Evolutionary conservation across 1,140 invertebrate species (phyloP), one percentile per base, ranked within the genome.

Genomic region (Pectinophora gossypiella): DNA sequence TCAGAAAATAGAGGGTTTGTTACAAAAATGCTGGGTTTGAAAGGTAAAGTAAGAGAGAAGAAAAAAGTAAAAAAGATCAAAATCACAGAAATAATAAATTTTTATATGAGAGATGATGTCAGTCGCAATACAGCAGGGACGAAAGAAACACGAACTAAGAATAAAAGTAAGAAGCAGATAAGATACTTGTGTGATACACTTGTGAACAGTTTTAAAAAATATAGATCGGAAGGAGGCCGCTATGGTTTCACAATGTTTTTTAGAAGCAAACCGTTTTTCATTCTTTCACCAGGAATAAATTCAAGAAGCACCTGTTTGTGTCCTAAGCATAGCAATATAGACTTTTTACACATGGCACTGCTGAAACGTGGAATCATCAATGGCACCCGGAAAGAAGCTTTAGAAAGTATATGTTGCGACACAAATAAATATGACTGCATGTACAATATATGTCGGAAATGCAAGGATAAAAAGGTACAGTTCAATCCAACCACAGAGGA

Each of bases 91-190:
- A 47, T 56, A 20, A 45, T 22, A 51, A 19, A 19, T 38, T 51
- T 59, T 23, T 54, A 46, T 48, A 7, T 19, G 4, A 19, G 46
- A 27, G 58, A 60, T 45, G 58, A 60, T 23, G 36, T 55, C 1
- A 56, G 49, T 44, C 21, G 56, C 9, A 12, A 2, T 3, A 55
- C 55, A 6, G 52, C 55, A 35, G 61, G 56, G n/a, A 63, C 56
- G 45, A 51, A 53, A 50, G 61, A 63, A 44, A 50, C 21, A 2
- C 48, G 16, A 13, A 57, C 54, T 9, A 10, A 27, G n/a, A 16
- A 27, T 0, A 56, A 63, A 45, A 18, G 46, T 13, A 56, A 63
- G 46, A 23, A 44, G 20, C 61, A 63, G 36, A 63, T 36, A 46
- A 23, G 53, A 16, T 51, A 53, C 22, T 45, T 59, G 13, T 13